Percentiles rank a stretch among this genome's conserved stretches.
Conservation (phyloP, 2,113 vertebrate genomes). For the Microtus pennsylvanicus region DNA sequence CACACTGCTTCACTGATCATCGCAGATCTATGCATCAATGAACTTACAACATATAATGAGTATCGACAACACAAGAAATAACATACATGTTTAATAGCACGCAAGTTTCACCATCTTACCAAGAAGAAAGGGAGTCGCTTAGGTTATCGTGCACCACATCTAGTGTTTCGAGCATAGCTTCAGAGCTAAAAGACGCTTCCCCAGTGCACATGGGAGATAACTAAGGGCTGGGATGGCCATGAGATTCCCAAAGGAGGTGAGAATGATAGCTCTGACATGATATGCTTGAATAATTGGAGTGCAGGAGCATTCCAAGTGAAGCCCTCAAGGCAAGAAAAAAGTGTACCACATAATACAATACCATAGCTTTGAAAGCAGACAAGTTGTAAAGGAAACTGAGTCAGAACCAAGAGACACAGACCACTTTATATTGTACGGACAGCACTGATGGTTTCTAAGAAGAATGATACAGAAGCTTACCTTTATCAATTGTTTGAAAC, state of each 20-base stretch:
- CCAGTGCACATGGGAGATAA: not conserved
- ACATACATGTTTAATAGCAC: not conserved
- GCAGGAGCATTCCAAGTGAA: constrained; percentile 18
- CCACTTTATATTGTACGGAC: not conserved
- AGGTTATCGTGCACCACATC: not conserved
- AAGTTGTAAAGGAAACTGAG: not conserved
- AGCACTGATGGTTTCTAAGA: constrained; percentile 19
- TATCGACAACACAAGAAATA: not conserved
- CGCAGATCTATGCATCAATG: not conserved
- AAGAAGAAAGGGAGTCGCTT: not conserved
- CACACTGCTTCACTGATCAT: not conserved
- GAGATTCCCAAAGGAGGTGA: not conserved
- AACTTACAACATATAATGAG: not conserved
- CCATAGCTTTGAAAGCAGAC: not conserved
- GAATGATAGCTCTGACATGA: not conserved
- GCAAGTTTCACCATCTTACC: not conserved
- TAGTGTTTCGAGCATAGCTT: not conserved
- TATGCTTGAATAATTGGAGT: not conserved
- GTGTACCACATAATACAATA: not conserved
- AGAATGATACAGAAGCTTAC: not conserved
- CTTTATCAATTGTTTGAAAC: constrained; percentile 34
- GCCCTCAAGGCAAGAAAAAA: not conserved
- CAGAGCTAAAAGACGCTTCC: not conserved
- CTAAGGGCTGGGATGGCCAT: not conserved
- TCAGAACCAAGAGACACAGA: not conserved